phyloP scores from a whole-genome alignment of 1,140 invertebrate species.

The Dermatophagoides farinae region DNA sequence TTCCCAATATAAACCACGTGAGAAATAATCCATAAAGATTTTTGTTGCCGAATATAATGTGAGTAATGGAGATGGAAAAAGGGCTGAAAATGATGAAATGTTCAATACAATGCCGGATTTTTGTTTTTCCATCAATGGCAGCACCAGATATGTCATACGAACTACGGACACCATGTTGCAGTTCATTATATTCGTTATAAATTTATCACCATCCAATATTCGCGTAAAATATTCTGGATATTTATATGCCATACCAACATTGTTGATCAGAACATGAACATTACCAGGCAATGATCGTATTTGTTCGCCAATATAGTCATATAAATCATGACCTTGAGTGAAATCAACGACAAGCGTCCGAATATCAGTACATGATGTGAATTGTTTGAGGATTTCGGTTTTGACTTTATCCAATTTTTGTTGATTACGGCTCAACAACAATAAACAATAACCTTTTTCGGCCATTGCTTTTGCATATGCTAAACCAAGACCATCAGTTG shows the following conservation, averaged over 20 bases:
- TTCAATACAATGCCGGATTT: neutral
- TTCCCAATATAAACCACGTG: neutral
- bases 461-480: constrained; percentile 65
- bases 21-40: neutral
- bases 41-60: neutral
- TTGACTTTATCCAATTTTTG: constrained; percentile 38
- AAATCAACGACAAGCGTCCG: neutral
- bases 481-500: constrained; percentile 75
- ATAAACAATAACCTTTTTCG: constrained; percentile 53
- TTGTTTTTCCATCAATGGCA: neutral
- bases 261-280: constrained; percentile 13
- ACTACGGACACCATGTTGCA: neutral
- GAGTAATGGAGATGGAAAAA: neutral
- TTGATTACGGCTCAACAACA: constrained; percentile 65
- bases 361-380: neutral
- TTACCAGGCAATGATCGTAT: neutral
- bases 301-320: neutral
- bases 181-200: neutral
- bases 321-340: neutral
- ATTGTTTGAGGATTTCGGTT: neutral
- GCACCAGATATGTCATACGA: neutral
- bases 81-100: neutral
- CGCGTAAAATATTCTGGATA: constrained; percentile 14
- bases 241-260: constrained; percentile 15
- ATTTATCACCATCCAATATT: neutral